A percentile compares a stretch with the other conserved stretches of the same genome.
These are phyloP conservation scores for Meteorus cinctellus DNA, from an alignment of 2,888 invertebrate genomes.

Conservation along the genomic window DNA sequence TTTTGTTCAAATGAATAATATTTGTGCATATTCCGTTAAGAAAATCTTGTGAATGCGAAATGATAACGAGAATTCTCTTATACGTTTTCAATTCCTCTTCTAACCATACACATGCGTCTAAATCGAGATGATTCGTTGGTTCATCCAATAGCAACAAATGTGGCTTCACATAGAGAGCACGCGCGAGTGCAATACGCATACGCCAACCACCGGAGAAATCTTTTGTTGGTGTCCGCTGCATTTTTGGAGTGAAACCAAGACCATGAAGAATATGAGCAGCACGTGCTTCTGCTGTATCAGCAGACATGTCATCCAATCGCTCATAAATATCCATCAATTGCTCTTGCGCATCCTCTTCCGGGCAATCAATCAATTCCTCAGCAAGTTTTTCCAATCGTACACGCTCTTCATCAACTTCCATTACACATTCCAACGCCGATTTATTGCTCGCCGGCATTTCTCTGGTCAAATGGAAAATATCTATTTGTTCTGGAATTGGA, in stretches of 20 bases:
- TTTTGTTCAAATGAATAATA: conserved; percentile 95
- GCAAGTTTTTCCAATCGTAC: conserved; percentile 92
- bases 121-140: conserved; percentile 98
- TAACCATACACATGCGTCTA: conserved; percentile 99
- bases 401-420: conserved; percentile 98
- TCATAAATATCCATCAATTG: conserved; percentile 98
- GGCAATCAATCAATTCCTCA: conserved; percentile 89
- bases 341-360: conserved; percentile 87
- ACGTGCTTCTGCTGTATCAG: conserved; percentile 94
- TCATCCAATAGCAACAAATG: conserved; percentile 97
- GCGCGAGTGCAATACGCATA: conserved; percentile 97
- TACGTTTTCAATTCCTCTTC: conserved; percentile 98
- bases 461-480: conserved; percentile 96
- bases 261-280: conserved; percentile 97
- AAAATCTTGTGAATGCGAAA: conserved; percentile 99
- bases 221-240: conserved; percentile 91
- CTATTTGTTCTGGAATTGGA: conserved; percentile 96
- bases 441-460: conserved; percentile 99
- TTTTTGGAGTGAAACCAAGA: conserved; percentile 91
- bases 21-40: conserved; percentile 98
- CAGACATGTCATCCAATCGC: conserved; percentile 95
- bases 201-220: conserved; percentile 97
- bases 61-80: conserved; percentile 96
- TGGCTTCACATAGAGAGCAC: conserved; percentile 98
- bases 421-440: conserved; percentile 95